Conservation (phyloP, 2,888 invertebrate species). For the Apomyelois bistriatella region DNA sequence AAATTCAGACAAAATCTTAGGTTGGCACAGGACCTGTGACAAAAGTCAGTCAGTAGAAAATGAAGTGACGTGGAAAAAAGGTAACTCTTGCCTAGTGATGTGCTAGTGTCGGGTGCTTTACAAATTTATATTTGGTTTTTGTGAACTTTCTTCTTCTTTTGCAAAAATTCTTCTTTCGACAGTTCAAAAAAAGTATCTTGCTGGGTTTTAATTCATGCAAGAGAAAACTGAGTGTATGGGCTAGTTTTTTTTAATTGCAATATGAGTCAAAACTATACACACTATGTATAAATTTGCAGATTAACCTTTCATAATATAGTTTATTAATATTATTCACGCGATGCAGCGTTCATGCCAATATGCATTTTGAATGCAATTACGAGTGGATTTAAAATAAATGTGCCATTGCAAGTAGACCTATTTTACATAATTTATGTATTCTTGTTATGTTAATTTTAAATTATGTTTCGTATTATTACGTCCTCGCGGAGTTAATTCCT, state of each 20-base stretch:
- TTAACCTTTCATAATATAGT: not conserved
- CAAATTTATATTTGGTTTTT: too few relatives aligned
- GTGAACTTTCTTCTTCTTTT: too few relatives aligned
- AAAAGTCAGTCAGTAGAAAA: too few relatives aligned
- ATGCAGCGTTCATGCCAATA: conserved; percentile 1
- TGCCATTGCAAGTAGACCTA: not conserved
- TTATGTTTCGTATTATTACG: not conserved
- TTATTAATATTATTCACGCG: conserved; percentile 1
- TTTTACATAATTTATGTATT: not conserved
- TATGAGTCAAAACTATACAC: not conserved
- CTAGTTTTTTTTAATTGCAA: not conserved
- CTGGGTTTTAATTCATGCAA: too few relatives aligned
- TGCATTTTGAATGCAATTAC: not conserved
- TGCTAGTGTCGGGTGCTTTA: too few relatives aligned
- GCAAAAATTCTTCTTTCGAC: too few relatives aligned
- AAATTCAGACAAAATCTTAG: too few relatives aligned
- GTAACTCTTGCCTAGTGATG: too few relatives aligned
- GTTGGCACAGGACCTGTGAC: too few relatives aligned
- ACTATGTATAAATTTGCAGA: not conserved
- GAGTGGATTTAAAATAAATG: not conserved
- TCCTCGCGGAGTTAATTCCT: too few relatives aligned
- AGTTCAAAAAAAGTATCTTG: too few relatives aligned
- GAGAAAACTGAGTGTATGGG: not conserved
- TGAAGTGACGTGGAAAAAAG: too few relatives aligned
- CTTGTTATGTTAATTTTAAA: not conserved